Conservation (phyloP, 1,140 invertebrate species). For the Temnothorax longispinosus region DNA sequence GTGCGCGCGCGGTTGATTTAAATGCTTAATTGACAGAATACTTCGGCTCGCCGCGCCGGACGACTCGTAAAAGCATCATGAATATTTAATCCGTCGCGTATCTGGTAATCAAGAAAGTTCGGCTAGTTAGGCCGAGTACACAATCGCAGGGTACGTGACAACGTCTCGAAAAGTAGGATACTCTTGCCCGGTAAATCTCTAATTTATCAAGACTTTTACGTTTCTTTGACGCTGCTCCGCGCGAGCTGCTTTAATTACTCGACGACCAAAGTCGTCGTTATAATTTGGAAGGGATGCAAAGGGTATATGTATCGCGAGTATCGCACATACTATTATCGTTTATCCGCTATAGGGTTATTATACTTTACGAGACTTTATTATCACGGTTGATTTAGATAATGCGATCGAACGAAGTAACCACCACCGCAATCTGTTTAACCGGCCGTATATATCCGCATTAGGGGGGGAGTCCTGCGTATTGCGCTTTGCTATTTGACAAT, state of each 20-base stretch:
- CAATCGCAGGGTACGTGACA: conserved; percentile 57
- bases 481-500: conserved; percentile 36
- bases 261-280: not conserved
- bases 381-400: conserved; percentile 18
- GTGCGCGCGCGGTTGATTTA: conserved; percentile 38
- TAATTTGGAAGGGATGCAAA: not conserved
- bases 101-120: conserved; percentile 60
- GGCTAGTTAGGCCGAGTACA: conserved; percentile 60
- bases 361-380: conserved; percentile 2
- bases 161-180: conserved; percentile 48
- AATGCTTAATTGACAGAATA: conserved; percentile 58
- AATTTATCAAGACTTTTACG: conserved; percentile 38
- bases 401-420: conserved; percentile 4
- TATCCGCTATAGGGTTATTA: not conserved
- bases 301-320: not conserved
- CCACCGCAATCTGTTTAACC: conserved; percentile 26
- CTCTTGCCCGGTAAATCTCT: conserved; percentile 11
- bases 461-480: not conserved
- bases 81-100: conserved; percentile 60
- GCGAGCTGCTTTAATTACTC: conserved; percentile 23
- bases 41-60: conserved; percentile 18
- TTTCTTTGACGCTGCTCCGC: not conserved
- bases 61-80: conserved; percentile 60
- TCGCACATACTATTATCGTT: not conserved
- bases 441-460: conserved; percentile 5